These are phyloP conservation scores for Zaprionus davidi DNA, from an alignment of 1,140 invertebrate species.

Conservation along the genomic window DNA sequence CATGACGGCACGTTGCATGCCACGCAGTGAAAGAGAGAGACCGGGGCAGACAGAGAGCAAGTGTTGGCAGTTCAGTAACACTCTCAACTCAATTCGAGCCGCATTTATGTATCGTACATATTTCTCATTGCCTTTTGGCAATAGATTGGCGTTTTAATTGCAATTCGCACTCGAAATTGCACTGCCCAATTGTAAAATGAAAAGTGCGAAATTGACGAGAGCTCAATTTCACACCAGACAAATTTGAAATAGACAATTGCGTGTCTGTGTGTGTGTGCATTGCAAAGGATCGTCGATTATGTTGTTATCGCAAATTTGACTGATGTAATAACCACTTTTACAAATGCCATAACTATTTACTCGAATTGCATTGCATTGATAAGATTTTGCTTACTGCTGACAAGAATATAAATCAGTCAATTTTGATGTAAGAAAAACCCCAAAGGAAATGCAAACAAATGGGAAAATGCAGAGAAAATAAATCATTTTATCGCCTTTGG, in stretches of 20 bases:
- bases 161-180: slow-evolving; percentile 31
- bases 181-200: slow-evolving; percentile 12
- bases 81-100: slow-evolving; percentile 29
- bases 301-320: background rate
- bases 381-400: background rate
- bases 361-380: background rate
- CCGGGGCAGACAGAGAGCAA: background rate
- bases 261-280: background rate
- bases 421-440: slow-evolving; percentile 2
- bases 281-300: background rate
- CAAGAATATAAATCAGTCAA: slow-evolving; percentile 16
- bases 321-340: background rate
- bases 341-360: background rate
- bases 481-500: slow-evolving; percentile 14
- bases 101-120: slow-evolving; percentile 44
- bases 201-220: background rate
- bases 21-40: background rate
- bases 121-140: slow-evolving; percentile 32
- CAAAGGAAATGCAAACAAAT: background rate
- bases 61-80: slow-evolving; percentile 14
- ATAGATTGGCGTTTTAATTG: slow-evolving; percentile 71
- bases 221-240: background rate
- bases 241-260: background rate
- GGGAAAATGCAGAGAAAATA: background rate
- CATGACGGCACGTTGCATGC: background rate